Conservation (phyloP, 2,113 vertebrate genomes). For the Plotosus lineatus region DNA sequence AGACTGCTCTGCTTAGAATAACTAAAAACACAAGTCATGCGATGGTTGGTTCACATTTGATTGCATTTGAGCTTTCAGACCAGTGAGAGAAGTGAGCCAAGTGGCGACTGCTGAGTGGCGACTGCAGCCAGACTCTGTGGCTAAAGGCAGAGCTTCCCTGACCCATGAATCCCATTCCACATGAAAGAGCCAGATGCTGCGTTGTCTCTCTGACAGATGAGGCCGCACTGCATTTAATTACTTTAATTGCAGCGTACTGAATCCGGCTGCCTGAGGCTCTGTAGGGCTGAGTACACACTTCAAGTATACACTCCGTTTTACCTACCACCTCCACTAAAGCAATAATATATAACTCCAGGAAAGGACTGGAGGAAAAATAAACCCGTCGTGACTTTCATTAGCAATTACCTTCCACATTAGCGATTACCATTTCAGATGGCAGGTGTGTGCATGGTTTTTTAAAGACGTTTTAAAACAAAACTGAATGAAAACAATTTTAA, state of each 20-base stretch:
- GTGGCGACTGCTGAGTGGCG: background rate
- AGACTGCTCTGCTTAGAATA: background rate
- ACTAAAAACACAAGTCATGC: background rate
- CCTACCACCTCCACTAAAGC: background rate
- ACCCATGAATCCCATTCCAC: background rate
- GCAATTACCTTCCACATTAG: background rate
- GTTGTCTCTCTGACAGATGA: background rate
- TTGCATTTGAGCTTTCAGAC: background rate
- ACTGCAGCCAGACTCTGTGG: background rate
- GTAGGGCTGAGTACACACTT: background rate
- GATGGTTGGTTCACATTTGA: background rate
- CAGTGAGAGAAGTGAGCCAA: too few relatives aligned
- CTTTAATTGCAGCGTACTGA: background rate
- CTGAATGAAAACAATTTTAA: too few relatives aligned
- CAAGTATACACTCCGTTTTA: background rate
- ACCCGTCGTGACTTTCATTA: background rate
- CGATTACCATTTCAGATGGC: too few relatives aligned
- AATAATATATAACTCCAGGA: background rate
- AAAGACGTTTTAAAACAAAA: too few relatives aligned
- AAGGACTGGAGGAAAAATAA: too few relatives aligned
- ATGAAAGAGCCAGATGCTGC: background rate
- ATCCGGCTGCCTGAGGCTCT: background rate
- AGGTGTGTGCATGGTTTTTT: too few relatives aligned
- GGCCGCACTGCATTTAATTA: slow-evolving; percentile 11
- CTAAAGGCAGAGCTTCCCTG: background rate